phyloP scores from a whole-genome alignment of 2,888 invertebrate species.

The Euplexia lucipara region DNA sequence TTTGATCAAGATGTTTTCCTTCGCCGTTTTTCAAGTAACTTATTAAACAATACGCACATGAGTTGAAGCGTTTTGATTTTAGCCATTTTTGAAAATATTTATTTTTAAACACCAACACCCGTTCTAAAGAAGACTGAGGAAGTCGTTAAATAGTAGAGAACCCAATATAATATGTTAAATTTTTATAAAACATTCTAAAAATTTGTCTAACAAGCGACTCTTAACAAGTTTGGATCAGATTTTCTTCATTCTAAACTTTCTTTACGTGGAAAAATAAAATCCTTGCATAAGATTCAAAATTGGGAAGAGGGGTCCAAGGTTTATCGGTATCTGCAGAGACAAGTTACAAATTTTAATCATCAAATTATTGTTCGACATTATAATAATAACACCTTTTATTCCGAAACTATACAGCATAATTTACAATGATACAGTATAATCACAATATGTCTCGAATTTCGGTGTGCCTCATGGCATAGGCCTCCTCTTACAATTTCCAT shows the following conservation, averaged over 20 bases:
- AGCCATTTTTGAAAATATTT: too few relatives aligned
- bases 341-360: neutral
- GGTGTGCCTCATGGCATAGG: too few relatives aligned
- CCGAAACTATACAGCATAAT: too few relatives aligned
- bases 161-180: conserved; percentile 1
- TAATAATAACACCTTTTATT: too few relatives aligned
- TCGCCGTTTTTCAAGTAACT: too few relatives aligned
- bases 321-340: neutral
- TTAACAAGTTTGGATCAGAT: conserved; percentile 10
- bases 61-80: too few relatives aligned
- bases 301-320: neutral
- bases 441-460: too few relatives aligned
- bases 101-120: neutral
- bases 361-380: too few relatives aligned
- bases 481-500: too few relatives aligned
- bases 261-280: conserved; percentile 4
- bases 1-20: too few relatives aligned
- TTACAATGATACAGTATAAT: too few relatives aligned
- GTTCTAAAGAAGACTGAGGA: neutral
- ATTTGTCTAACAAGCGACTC: conserved; percentile 23
- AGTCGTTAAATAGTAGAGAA: conserved; percentile 9
- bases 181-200: conserved; percentile 19
- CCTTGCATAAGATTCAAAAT: conserved; percentile 21
- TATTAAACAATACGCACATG: too few relatives aligned
- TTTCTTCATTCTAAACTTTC: conserved; percentile 9